Evolutionary conservation across 2,113 vertebrate species (phyloP).

Genomic region (Macroglossus sobrinus): DNA sequence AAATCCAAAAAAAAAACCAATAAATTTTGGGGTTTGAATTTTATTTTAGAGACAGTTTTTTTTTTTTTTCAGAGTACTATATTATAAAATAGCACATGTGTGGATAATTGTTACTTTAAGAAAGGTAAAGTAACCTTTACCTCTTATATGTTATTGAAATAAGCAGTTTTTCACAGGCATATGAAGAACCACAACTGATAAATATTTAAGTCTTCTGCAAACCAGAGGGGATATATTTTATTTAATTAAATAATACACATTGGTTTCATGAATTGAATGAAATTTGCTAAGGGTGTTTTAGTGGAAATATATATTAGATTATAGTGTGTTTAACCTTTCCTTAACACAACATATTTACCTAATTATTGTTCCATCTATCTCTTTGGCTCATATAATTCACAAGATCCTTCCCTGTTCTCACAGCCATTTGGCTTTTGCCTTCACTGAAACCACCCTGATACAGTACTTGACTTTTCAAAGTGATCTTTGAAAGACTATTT

Average conservation of each 20-base stretch:
- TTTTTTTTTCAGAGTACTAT: neutral
- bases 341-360: neutral
- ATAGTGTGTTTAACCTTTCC: neutral
- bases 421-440: neutral
- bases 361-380: neutral
- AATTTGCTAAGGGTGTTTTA: constrained; percentile 9
- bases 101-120: neutral
- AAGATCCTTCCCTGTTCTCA: neutral
- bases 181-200: neutral
- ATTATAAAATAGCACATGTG: neutral
- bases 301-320: constrained; percentile 44
- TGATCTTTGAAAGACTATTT: neutral
- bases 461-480: neutral
- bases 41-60: neutral
- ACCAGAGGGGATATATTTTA: neutral
- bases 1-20: neutral
- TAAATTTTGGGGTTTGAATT: rapidly evolving
- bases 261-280: neutral
- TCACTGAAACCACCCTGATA: neutral
- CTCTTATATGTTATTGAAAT: neutral
- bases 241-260: neutral
- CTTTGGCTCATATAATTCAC: neutral
- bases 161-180: neutral
- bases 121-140: no score
- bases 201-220: neutral